A percentile compares a stretch with the other conserved stretches of the same genome.
Evolutionary conservation across 2,888 invertebrate species (phyloP).

Genomic region (Epiblema foenella): DNA sequence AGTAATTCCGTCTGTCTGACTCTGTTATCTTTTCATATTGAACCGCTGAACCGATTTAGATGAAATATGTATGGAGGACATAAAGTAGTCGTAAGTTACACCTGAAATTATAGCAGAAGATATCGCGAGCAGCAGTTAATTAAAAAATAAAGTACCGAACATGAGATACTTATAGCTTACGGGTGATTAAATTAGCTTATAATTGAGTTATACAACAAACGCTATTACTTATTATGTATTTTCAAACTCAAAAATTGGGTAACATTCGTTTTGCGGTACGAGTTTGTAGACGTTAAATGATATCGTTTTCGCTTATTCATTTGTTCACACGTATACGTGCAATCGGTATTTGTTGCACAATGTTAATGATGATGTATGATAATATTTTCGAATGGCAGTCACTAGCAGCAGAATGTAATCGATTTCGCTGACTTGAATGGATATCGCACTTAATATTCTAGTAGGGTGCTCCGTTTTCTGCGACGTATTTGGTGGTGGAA

Average conservation of each 20-base stretch:
- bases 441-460: conserved; percentile 68
- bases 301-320: not conserved
- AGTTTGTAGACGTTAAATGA: not conserved
- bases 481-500: conserved; percentile 77
- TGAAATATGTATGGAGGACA: no score
- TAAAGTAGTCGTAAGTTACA: no score
- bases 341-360: conserved; percentile 30
- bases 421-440: conserved; percentile 55
- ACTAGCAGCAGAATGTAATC: conserved; percentile 50
- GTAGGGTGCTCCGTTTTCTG: conserved; percentile 63
- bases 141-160: no score
- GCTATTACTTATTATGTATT: not conserved
- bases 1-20: no score
- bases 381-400: conserved; percentile 28
- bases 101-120: no score
- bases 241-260: not conserved
- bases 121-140: no score
- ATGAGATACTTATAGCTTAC: no score
- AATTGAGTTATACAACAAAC: not conserved
- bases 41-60: no score
- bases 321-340: conserved; percentile 23
- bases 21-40: no score
- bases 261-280: not conserved
- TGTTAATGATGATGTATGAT: conserved; percentile 30
- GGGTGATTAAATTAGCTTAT: not conserved